Conservation (phyloP, 2,113 vertebrate genomes). For the Colossoma macropomum region DNA sequence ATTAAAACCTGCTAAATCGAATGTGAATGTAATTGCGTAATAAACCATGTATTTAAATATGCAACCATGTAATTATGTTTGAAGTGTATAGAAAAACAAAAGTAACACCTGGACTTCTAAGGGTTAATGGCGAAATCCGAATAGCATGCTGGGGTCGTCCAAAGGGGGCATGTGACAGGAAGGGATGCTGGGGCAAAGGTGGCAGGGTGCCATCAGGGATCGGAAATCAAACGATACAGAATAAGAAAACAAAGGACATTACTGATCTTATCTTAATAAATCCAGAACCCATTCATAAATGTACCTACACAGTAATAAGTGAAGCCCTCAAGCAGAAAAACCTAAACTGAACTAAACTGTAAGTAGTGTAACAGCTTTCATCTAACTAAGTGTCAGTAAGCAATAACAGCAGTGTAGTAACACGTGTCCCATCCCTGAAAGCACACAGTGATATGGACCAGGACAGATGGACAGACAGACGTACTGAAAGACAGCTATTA, state of each 20-base stretch:
- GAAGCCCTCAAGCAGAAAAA: not conserved
- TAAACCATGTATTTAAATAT: too few relatives aligned
- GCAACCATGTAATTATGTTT: not conserved
- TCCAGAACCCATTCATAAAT: not conserved
- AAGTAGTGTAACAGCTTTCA: not conserved
- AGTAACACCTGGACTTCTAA: not conserved
- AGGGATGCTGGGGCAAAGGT: slow-evolving; percentile 26
- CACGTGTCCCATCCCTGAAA: slow-evolving; percentile 65
- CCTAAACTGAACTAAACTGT: not conserved
- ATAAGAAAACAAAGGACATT: not conserved
- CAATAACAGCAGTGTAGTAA: not conserved
- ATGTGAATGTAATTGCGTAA: too few relatives aligned
- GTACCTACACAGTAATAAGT: not conserved
- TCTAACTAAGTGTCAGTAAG: slow-evolving; percentile 30
- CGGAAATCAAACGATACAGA: not conserved
- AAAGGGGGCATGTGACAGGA: slow-evolving; percentile 49
- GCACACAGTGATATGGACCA: slow-evolving; percentile 56
- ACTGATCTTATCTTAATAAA: not conserved
- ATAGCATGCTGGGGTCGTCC: slow-evolving; percentile 53
- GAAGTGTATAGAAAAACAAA: not conserved
- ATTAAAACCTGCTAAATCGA: too few relatives aligned
- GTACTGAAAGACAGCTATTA: slow-evolving; percentile 31
- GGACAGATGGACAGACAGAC: slow-evolving; percentile 31
- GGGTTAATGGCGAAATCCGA: slow-evolving; percentile 21
- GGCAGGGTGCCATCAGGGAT: slow-evolving; percentile 63